Percentiles rank a stretch among this genome's conserved stretches.
These are phyloP conservation scores for Myotis myotis DNA, from an alignment of 2,797 vertebrate genomes.

Conservation along the genomic window DNA sequence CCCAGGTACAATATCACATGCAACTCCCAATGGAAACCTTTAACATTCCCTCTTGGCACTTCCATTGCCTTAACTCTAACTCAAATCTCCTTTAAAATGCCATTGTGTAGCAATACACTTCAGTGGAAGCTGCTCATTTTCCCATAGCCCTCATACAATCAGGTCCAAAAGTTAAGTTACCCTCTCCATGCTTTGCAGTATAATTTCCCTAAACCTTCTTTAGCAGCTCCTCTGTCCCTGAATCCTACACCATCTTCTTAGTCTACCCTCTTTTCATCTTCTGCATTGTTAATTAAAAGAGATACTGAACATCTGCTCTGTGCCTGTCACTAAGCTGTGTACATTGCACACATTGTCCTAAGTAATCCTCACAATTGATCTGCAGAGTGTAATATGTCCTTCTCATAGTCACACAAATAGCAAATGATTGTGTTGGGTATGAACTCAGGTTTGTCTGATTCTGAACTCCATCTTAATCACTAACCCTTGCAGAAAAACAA, in stretches of 20 bases:
- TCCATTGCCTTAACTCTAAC: background rate
- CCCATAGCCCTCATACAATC: background rate
- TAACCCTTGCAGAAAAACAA: background rate
- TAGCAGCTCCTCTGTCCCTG: background rate
- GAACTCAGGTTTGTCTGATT: background rate
- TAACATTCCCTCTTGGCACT: background rate
- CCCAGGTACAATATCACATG: background rate
- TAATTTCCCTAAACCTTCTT: background rate
- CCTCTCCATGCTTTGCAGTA: accelerated
- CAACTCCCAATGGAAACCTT: background rate
- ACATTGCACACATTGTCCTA: background rate
- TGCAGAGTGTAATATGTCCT: background rate
- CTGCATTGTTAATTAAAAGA: background rate
- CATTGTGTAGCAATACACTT: background rate
- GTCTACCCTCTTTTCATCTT: background rate
- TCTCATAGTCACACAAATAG: background rate
- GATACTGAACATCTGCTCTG: background rate
- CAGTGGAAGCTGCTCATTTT: background rate
- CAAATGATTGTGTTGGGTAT: background rate
- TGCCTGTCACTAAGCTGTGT: background rate
- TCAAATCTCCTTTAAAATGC: background rate
- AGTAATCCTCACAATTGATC: background rate
- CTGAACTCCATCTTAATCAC: background rate
- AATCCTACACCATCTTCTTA: background rate
- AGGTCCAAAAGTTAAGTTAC: background rate